Evolutionary conservation across 1,140 invertebrate genomes (phyloP).

Genomic region (Hormaphis cornu): DNA sequence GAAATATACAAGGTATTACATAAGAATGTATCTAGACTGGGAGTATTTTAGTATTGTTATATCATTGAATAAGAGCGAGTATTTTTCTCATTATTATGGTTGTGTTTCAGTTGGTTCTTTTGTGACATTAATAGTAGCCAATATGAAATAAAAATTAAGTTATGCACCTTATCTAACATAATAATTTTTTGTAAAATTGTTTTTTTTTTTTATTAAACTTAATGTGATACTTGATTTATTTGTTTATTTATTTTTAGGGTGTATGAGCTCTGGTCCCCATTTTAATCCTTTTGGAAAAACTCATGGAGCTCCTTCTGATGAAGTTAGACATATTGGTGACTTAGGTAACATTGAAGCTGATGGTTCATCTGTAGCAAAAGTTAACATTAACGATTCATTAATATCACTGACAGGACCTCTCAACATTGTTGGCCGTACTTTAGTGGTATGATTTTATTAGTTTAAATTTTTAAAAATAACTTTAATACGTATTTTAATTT

Average conservation of each 20-base stretch:
- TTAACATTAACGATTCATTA: conserved; percentile 64
- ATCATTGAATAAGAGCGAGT: no score
- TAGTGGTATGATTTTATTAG: conserved; percentile 55
- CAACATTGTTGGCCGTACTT: conserved; percentile 76
- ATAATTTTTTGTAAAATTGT: no score
- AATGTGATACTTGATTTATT: not conserved
- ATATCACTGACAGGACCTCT: conserved; percentile 66
- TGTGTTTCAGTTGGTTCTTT: no score
- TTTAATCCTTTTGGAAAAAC: conserved; percentile 82
- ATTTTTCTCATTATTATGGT: no score
- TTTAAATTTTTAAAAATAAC: not conserved
- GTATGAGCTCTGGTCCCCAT: conserved; percentile 88
- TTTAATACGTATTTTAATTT: not conserved
- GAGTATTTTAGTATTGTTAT: no score
- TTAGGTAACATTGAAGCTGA: conserved; percentile 78
- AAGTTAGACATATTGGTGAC: conserved; percentile 77
- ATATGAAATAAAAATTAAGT: no score
- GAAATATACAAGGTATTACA: no score
- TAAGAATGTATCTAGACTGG: no score
- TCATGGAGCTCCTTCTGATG: conserved; percentile 72
- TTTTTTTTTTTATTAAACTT: no score
- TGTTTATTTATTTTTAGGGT: conserved; percentile 52
- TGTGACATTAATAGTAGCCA: no score
- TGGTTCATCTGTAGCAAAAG: conserved; percentile 59
- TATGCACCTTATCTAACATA: no score